Conservation (phyloP, 2,797 vertebrate species). For the Lacerta viridis region DNA sequence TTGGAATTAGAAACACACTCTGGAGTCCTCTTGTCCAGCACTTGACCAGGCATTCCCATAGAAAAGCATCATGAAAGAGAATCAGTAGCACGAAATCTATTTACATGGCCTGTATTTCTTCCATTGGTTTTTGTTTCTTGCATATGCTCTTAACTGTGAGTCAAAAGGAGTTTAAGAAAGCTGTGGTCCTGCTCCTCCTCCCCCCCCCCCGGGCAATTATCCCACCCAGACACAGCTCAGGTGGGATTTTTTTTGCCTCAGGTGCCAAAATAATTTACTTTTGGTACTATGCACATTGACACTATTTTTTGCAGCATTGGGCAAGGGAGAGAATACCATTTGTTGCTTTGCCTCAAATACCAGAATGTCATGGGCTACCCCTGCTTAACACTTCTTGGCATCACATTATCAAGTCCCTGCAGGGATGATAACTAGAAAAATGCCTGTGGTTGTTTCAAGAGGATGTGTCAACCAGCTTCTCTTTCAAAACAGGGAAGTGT, state of each 20-base stretch:
- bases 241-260: too few species aligned
- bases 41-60: slow-evolving; percentile 4
- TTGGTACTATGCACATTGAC: background rate
- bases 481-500: background rate
- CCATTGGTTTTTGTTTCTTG: background rate
- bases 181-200: background rate
- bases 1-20: background rate
- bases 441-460: background rate
- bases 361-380: too few species aligned
- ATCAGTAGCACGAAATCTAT: too few species aligned
- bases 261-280: too few species aligned
- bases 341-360: background rate
- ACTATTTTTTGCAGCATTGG: background rate
- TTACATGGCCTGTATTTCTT: background rate
- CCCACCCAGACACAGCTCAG: background rate
- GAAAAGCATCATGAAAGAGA: background rate
- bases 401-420: background rate
- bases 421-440: background rate
- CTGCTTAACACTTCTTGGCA: background rate
- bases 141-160: background rate
- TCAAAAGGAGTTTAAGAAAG: background rate
- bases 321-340: background rate
- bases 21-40: background rate
- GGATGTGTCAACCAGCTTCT: background rate
- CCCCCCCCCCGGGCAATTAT: background rate